A percentile compares a stretch with the other conserved stretches of the same genome.
Conservation (phyloP, 92 coral and sea anemone genomes). For the Palythoa grandiflora region DNA sequence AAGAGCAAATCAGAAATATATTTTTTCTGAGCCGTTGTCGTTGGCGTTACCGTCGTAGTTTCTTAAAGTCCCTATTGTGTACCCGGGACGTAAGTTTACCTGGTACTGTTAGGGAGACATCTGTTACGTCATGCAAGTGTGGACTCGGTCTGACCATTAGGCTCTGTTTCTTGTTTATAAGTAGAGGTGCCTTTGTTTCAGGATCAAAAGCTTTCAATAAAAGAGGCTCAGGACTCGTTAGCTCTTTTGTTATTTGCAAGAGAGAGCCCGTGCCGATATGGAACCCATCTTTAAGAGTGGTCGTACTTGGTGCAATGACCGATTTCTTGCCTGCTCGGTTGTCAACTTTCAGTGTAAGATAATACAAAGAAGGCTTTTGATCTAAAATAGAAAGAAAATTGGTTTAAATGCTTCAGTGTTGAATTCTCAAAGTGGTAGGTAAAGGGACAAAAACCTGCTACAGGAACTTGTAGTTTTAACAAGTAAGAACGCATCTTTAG, state of each 20-base stretch:
- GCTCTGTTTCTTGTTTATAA: slow-evolving; percentile 83
- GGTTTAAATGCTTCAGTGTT: background rate
- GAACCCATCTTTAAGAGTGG: slow-evolving; percentile 84
- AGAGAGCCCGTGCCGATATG: slow-evolving; percentile 84
- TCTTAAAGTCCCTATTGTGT: background rate
- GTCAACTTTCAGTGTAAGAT: slow-evolving; percentile 85
- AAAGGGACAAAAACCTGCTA: no score
- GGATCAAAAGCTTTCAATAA: slow-evolving; percentile 83
- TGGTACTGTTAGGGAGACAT: slow-evolving; percentile 73
- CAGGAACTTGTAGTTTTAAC: no score
- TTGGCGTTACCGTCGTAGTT: no score
- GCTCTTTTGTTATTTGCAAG: slow-evolving; percentile 94
- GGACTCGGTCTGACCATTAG: slow-evolving; percentile 78
- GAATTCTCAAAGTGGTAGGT: background rate
- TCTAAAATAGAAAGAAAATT: slow-evolving; percentile 24
- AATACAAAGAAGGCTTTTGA: slow-evolving; percentile 71
- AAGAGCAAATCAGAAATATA: no score
- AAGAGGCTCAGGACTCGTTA: slow-evolving; percentile 72
- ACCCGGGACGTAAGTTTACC: slow-evolving; percentile 55
- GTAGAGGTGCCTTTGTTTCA: slow-evolving; percentile 66
- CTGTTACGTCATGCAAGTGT: slow-evolving; percentile 55
- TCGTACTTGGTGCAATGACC: slow-evolving; percentile 81
- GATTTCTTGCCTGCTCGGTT: slow-evolving; percentile 92
- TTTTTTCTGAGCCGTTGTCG: no score
- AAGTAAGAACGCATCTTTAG: no score